Conservation (phyloP, 1,140 invertebrate genomes). For the Tetranychus cinnabarinus region DNA sequence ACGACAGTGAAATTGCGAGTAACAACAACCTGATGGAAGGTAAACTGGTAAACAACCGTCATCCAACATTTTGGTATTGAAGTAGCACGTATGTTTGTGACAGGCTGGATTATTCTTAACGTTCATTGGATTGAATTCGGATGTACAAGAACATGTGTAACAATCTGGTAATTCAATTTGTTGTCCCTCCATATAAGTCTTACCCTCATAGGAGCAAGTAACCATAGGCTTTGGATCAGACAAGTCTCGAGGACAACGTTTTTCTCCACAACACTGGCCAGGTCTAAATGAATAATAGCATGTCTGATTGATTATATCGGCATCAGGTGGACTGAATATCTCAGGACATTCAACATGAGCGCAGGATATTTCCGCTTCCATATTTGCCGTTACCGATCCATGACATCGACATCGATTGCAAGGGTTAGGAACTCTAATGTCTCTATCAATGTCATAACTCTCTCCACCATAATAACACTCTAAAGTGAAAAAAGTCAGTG, state of each 20-base stretch:
- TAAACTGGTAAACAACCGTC: not conserved
- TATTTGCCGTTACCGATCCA: not conserved
- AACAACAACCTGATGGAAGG: not conserved
- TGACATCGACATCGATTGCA: not conserved
- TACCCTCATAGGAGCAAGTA: not conserved
- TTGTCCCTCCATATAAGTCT: not conserved
- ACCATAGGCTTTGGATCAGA: not conserved
- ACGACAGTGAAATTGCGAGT: not conserved
- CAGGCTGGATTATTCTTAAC: not conserved
- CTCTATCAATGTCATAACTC: not conserved
- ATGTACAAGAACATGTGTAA: not conserved
- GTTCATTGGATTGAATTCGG: not conserved
- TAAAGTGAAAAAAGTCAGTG: not conserved
- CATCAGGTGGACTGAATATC: not conserved
- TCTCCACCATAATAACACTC: not conserved
- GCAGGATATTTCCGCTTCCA: not conserved
- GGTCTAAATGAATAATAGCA: not conserved
- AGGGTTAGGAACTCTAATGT: not conserved
- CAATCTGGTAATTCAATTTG: not conserved
- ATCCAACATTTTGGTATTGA: not conserved
- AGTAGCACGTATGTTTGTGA: not conserved
- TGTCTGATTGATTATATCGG: not conserved
- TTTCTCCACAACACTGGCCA: not conserved
- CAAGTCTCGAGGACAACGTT: not conserved
- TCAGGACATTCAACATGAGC: not conserved